Evolutionary conservation across 2,113 vertebrate species (phyloP), one percentile per base, ranked within the genome.

Genomic region (Uropsilus gracilis): DNA sequence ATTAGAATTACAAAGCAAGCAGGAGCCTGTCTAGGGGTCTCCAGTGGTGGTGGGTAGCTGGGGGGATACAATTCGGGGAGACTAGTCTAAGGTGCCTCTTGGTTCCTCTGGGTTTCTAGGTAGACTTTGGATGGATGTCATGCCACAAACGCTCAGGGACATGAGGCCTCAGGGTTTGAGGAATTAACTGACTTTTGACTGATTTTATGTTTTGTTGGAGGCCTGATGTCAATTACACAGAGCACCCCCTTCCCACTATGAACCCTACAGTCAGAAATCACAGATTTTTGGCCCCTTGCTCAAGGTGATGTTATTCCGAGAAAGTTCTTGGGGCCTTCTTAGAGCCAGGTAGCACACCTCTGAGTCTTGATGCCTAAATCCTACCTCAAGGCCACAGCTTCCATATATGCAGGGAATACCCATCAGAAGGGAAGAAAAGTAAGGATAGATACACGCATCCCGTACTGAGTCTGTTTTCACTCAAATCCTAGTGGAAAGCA

Each of bases 381-480:
- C 18, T 30, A 78, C 9, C 18, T 11, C 5, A 63, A 4, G 2
- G 32, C 11, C 48, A 39, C n/a, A 2, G 42, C 30, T 6, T 75
- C 5, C 5, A 7, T 3, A 17, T 18, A 37, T 7, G 1, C 3
- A 32, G 80, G 34, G n/a, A 14, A 7, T 32, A 1, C 18, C 12
- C 32, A 16, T n/a, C 7, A 11, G 63, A 5, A 37, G 0, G 42
- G 18, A 53, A 44, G 73, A 26, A 11, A 26, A 57, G 8, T 6
- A 26, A 5, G 6, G 24, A 8, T 2, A 71, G 9, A 26, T 2
- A 16, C 34, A 16, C 3, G 17, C 0, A 3, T 16, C 39, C 22
- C 1, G 0, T 30, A 2, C 7, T 1, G 0, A 34, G 2, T 5
- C 2, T 55, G 4, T 1, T 14, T 34, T 71, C 78, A 24, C 17